Evolutionary conservation across 2,888 invertebrate species (phyloP).

Genomic region (Leucophenga montana): DNA sequence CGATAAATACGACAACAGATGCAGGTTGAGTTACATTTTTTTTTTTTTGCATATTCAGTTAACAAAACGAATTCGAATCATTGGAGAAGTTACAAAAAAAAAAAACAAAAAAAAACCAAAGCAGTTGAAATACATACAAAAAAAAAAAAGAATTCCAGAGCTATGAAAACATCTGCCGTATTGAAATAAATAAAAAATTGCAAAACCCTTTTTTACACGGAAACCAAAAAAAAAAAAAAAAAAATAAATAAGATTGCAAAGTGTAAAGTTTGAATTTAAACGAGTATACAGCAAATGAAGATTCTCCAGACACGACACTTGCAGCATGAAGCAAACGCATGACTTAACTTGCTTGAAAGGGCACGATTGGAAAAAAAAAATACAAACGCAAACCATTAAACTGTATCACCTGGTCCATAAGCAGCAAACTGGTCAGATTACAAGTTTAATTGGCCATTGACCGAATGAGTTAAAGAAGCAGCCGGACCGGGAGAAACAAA

Average conservation of each 20-base stretch:
- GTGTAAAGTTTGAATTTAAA: constrained; percentile 18
- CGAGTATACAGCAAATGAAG: not conserved
- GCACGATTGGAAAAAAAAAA: too few relatives aligned
- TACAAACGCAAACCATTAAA: not conserved
- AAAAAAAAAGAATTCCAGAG: not conserved
- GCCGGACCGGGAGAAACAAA: too few relatives aligned
- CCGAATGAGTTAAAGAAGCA: too few relatives aligned
- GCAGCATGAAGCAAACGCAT: not conserved
- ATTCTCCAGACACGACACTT: not conserved
- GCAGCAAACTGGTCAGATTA: constrained; percentile 20
- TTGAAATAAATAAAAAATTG: not conserved
- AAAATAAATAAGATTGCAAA: not conserved
- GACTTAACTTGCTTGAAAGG: too few relatives aligned
- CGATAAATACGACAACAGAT: constrained; percentile 36
- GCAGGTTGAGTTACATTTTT: constrained; percentile 28
- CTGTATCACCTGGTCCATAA: constrained; percentile 19
- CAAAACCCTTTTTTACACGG: constrained; percentile 5
- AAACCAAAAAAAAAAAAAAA: not conserved
- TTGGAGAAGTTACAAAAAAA: not conserved
- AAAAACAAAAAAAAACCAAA: constrained; percentile 30
- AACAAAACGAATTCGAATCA: constrained; percentile 5
- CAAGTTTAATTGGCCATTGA: constrained; percentile 27
- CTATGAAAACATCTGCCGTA: not conserved
- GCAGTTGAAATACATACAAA: constrained; percentile 4
- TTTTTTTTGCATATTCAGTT: constrained; percentile 6